Evolutionary conservation across 2,888 invertebrate species (phyloP).

Genomic region (Mesoligia furuncula): DNA sequence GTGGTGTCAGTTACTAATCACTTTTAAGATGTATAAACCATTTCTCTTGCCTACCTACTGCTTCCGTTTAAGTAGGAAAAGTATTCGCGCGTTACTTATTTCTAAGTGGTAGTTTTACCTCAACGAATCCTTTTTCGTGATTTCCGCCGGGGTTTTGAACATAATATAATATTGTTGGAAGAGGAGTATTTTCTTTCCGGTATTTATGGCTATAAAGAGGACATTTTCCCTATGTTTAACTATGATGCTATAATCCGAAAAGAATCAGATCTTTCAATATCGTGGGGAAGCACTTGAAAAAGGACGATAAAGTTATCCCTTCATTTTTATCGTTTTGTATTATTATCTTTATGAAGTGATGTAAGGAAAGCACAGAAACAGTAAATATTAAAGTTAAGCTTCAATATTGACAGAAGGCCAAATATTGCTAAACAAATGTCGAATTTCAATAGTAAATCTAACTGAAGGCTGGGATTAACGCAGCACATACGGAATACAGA

Average conservation of each 20-base stretch:
- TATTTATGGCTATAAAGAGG: neutral
- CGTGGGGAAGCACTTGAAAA: too few relatives aligned
- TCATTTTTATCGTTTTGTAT: neutral
- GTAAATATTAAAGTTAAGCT: neutral
- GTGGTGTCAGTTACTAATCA: constrained; percentile 22
- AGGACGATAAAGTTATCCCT: neutral
- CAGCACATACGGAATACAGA: neutral
- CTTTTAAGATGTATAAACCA: neutral
- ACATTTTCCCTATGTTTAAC: neutral
- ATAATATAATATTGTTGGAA: constrained; percentile 15
- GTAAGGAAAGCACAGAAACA: neutral
- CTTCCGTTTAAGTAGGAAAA: neutral
- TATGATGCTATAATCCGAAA: neutral
- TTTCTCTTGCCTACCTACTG: neutral
- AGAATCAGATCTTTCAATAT: neutral
- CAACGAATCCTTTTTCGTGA: constrained; percentile 14
- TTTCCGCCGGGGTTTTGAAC: constrained; percentile 21
- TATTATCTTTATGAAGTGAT: neutral
- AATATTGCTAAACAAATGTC: neutral
- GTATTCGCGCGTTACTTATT: constrained; percentile 19
- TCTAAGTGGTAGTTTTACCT: constrained; percentile 7
- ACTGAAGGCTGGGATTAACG: too few relatives aligned
- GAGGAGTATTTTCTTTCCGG: neutral
- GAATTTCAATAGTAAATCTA: neutral
- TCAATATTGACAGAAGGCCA: neutral